Base-by-base conservation (phyloP, 2,113 vertebrate species). In the Atherinomorus stipes region DNA sequence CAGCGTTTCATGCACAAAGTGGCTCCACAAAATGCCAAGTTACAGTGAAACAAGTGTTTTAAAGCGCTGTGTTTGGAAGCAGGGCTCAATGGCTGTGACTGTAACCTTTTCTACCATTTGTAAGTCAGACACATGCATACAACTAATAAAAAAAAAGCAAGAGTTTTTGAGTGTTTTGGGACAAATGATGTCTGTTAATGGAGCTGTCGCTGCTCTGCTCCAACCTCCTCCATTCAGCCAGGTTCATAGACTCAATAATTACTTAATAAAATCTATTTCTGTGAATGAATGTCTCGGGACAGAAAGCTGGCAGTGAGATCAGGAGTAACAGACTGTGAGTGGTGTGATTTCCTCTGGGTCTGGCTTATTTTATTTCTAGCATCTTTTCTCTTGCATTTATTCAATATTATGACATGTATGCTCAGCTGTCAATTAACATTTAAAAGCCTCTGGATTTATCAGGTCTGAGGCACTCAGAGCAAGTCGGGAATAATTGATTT, bases 181-280 rank as follows among this genome's bases (percentile, higher is more conserved):
- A 83, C 52, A 53, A 49, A 61, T 70, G 78, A 61, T 74, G 54
- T 81, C 62, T 81, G 75, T 85, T 74, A 77, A 76, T 73, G 70
- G 84, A 71, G 74, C 87, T 70, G 76, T 87, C 86, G 34, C 71
- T 21, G 19, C 78, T 4, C 12, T 25, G 57, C 74, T 38, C 78
- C 52, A 18, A 0, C 70, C 52, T 71, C 44, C 9, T 70, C 76
- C 60, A 56, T 87, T 83, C 71, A 76, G 47, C 40, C 78, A 74
- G 67, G 71, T 88, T 81, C 63, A 69, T 45, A 75, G 76, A 81
- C 18, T 51, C 71, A 68, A 60, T 84, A 73, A 84, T 75, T 73
- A 81, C 56, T 49, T 83, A 80, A 81, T 80, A 53, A 80, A 87
- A 89, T 79, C 79, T 40, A 67, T 80, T 86, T 72, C 38, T 11